A percentile compares a stretch with the other conserved stretches of the same genome.
phyloP scores from a whole-genome alignment of 1,140 invertebrate species.

The Drosophila pachea region DNA sequence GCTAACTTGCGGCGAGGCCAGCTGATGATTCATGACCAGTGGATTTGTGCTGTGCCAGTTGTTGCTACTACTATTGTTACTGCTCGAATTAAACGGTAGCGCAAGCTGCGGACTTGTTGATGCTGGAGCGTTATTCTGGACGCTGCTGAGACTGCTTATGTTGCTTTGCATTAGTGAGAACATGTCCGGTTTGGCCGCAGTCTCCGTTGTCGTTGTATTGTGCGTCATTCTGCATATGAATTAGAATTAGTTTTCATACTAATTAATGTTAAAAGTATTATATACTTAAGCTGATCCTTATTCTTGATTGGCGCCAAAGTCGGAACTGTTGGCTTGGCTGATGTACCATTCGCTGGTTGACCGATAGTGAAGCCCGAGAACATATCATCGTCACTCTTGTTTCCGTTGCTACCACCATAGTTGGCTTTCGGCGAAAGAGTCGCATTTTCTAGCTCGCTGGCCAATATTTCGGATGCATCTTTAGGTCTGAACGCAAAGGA shows the following conservation, averaged over 20 bases:
- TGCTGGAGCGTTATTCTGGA: slow-evolving; percentile 11
- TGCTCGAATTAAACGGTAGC: slow-evolving; percentile 37
- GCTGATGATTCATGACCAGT: slow-evolving; percentile 72
- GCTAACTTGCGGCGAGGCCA: slow-evolving; percentile 58
- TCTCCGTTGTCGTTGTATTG: slow-evolving; percentile 43
- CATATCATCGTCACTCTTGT: slow-evolving; percentile 70
- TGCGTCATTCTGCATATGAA: slow-evolving; percentile 66
- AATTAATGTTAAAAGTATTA: background rate
- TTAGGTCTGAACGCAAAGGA: slow-evolving; percentile 53
- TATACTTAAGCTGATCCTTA: slow-evolving; percentile 64
- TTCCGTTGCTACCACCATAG: slow-evolving; percentile 40
- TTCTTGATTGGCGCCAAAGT: slow-evolving; percentile 43
- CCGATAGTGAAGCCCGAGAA: slow-evolving; percentile 70
- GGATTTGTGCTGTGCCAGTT: slow-evolving; percentile 74
- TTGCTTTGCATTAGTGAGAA: slow-evolving; percentile 73
- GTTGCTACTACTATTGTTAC: slow-evolving; percentile 23
- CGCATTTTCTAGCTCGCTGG: slow-evolving; percentile 62
- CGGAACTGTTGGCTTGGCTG: slow-evolving; percentile 5
- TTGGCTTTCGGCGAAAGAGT: slow-evolving; percentile 37
- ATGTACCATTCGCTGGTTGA: slow-evolving; percentile 22
- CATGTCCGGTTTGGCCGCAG: slow-evolving; percentile 59
- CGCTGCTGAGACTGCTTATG: slow-evolving; percentile 37
- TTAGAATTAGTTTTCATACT: slow-evolving; percentile 10
- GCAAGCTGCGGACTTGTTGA: slow-evolving; percentile 26
- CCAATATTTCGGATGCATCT: slow-evolving; percentile 74